Percentiles rank a stretch among this genome's conserved stretches.
Evolutionary conservation across 2,797 vertebrate genomes (phyloP).

Genomic region (Myiothlypis chrysogaster): DNA sequence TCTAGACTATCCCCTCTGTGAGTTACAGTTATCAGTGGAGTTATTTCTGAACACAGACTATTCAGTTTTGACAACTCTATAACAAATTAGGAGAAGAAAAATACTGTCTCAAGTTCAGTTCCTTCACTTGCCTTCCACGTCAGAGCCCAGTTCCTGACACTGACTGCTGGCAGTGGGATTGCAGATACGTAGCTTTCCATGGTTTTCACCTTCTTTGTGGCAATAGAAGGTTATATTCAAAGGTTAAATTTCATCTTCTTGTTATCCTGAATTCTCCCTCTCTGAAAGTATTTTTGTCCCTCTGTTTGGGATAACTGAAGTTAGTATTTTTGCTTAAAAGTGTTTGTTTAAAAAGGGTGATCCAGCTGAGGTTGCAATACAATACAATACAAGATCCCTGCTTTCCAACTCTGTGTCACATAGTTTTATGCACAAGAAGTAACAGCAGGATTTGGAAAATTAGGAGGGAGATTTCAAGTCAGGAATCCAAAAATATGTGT

Average conservation of each 20-base stretch:
- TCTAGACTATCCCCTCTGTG: constrained; percentile 66
- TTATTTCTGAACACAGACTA: constrained; percentile 55
- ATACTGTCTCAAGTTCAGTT: constrained; percentile 28
- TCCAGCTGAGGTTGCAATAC: background rate
- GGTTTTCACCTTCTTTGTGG: background rate
- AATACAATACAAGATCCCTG: background rate
- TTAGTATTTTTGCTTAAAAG: background rate
- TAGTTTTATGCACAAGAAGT: background rate
- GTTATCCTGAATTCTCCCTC: background rate
- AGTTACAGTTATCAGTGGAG: constrained; percentile 55
- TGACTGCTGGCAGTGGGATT: background rate
- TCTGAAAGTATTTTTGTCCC: background rate
- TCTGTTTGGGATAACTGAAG: background rate
- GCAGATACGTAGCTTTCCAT: background rate
- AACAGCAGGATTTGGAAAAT: background rate
- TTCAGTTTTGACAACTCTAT: constrained; percentile 42
- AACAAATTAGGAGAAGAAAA: constrained; percentile 57
- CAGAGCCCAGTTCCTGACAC: background rate
- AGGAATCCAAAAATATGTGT: background rate
- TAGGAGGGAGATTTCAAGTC: background rate
- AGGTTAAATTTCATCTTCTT: background rate
- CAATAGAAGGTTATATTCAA: background rate
- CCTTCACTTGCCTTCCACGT: background rate
- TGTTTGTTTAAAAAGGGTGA: background rate
- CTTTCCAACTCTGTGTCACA: background rate